These are phyloP conservation scores for Sinohyriopsis cumingii DNA, from an alignment of 2,888 invertebrate genomes.

Conservation along the genomic window DNA sequence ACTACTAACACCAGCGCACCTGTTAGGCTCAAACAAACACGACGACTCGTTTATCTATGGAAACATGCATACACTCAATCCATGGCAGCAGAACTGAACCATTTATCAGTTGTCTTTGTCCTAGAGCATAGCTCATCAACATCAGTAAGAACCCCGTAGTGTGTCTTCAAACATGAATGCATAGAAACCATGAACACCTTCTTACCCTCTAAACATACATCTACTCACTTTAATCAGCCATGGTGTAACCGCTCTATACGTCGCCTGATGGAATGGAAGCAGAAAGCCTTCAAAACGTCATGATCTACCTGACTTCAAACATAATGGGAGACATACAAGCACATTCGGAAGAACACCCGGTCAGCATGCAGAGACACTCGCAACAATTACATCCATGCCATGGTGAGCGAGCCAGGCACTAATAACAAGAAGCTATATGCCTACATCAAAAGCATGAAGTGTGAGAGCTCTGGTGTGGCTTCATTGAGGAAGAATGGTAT, in stretches of 20 bases:
- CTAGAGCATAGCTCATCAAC: neutral
- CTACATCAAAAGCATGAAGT: constrained; percentile 2
- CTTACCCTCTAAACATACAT: neutral
- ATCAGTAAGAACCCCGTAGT: neutral
- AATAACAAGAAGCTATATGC: neutral
- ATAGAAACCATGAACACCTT: neutral
- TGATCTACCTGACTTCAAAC: neutral
- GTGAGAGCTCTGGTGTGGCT: neutral
- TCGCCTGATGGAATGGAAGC: constrained; percentile 1
- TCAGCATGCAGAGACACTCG: neutral
- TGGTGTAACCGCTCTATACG: neutral
- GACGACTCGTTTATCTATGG: too few relatives aligned
- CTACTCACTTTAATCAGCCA: neutral
- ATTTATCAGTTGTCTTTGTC: neutral
- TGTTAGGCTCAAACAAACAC: too few relatives aligned
- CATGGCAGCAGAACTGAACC: too few relatives aligned
- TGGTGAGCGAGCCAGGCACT: neutral
- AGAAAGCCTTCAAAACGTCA: constrained; percentile 1
- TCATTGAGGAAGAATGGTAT: neutral
- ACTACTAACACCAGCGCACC: neutral
- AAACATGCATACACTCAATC: too few relatives aligned
- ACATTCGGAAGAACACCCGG: constrained; percentile 1
- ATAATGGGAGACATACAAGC: neutral
- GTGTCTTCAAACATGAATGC: neutral
- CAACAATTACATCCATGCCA: constrained; percentile 1